Evolutionary conservation across 2,113 vertebrate genomes (phyloP).

Genomic region (Cyrtonyx montezumae): DNA sequence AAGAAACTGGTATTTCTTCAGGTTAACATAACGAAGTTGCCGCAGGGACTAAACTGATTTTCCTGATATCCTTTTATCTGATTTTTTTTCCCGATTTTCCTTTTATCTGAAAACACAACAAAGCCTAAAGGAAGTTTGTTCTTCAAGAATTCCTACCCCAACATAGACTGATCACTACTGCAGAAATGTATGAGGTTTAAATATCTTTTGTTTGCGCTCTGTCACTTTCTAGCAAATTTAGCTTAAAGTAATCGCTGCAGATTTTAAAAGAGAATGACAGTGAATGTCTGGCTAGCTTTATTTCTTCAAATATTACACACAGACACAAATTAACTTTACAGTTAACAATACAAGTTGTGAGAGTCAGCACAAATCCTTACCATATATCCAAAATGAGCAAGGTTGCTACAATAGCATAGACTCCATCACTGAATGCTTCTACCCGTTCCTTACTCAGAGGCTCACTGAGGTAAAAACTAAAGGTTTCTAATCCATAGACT

Average conservation of each 20-base stretch:
- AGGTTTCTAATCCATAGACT: conserved; percentile 78
- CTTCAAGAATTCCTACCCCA: neutral
- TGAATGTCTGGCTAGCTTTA: neutral
- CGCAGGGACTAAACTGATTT: neutral
- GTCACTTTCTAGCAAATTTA: neutral
- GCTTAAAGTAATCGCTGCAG: neutral
- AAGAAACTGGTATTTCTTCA: neutral
- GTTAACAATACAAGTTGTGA: neutral
- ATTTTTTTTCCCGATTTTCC: too few species aligned
- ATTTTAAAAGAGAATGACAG: neutral
- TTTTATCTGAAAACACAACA: neutral
- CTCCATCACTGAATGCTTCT: conserved; percentile 94
- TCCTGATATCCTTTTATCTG: neutral
- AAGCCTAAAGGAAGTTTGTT: neutral
- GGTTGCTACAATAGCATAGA: conserved; percentile 95
- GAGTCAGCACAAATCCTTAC: conserved; percentile 69
- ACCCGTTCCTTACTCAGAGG: conserved; percentile 93
- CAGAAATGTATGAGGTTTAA: neutral
- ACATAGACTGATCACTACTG: neutral
- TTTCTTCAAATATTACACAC: neutral
- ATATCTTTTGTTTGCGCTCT: neutral
- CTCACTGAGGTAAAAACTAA: conserved; percentile 86
- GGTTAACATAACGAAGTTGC: neutral
- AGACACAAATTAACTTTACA: neutral
- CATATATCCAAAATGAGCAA: conserved; percentile 96